Conservation (phyloP, 2,113 vertebrate genomes). For the Amphilophus citrinellus region DNA sequence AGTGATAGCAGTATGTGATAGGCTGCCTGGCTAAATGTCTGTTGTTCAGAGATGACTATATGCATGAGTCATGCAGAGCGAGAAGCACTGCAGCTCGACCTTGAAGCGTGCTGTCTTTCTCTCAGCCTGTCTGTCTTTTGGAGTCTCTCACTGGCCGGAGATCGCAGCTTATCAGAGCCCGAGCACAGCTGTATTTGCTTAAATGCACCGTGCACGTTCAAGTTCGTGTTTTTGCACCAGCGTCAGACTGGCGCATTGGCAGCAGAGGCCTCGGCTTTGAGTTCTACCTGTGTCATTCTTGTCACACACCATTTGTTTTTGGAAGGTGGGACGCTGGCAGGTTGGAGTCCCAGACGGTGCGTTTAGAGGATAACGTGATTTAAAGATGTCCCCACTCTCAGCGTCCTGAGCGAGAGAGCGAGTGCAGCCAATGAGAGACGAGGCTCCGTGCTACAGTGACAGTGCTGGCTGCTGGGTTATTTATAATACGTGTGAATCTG, state of each 20-base stretch:
- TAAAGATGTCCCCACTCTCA: conserved; percentile 61
- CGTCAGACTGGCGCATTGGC: conserved; percentile 17
- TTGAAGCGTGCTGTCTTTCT: conserved; percentile 74
- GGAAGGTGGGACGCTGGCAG: conserved; percentile 51
- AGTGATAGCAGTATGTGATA: conserved; percentile 69
- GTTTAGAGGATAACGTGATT: conserved; percentile 59
- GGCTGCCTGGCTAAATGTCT: conserved; percentile 73
- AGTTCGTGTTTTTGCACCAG: conserved; percentile 17
- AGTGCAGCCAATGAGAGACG: conserved; percentile 52
- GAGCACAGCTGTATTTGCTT: conserved; percentile 5
- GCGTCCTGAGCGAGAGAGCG: conserved; percentile 43
- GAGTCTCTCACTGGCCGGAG: conserved; percentile 48
- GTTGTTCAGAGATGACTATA: conserved; percentile 74
- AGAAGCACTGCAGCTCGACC: conserved; percentile 72
- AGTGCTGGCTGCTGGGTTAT: conserved; percentile 66
- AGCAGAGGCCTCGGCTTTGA: conserved; percentile 35
- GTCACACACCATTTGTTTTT: conserved; percentile 64
- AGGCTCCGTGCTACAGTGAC: conserved; percentile 51
- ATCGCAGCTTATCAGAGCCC: conserved; percentile 30
- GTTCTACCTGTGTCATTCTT: conserved; percentile 40
- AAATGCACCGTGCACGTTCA: conserved; percentile 7
- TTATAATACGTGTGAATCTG: conserved; percentile 78
- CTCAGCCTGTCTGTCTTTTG: conserved; percentile 63
- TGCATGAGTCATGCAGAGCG: conserved; percentile 75
- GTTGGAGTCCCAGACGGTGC: conserved; percentile 54